Percentiles rank a stretch among this genome's conserved stretches.
These are phyloP conservation scores for Junco hyemalis DNA, from an alignment of 2,113 vertebrate species.

Conservation along the genomic window DNA sequence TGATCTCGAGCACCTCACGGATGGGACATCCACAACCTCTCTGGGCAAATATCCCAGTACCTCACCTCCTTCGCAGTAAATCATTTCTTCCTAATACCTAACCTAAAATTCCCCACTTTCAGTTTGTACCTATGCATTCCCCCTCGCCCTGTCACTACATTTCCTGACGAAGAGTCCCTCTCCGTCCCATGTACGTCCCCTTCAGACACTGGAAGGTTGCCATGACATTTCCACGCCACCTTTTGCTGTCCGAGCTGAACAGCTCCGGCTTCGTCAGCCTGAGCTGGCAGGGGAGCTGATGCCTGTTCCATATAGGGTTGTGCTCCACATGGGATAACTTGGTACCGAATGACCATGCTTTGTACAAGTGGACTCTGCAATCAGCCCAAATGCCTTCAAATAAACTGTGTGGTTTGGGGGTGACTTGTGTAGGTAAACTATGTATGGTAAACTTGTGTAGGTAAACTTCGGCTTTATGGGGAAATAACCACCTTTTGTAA, in stretches of 20 bases:
- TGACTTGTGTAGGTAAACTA: not conserved
- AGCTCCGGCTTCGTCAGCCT: not conserved
- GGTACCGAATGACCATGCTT: accelerated
- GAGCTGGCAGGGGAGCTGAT: not conserved
- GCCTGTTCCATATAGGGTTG: accelerated
- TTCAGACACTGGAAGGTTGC: not conserved
- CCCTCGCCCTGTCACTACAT: not conserved
- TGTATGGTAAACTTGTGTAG: not conserved
- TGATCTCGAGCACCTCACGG: not conserved
- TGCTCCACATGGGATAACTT: accelerated
- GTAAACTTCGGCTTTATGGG: not conserved
- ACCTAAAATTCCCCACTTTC: not conserved
- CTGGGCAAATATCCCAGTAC: not conserved
- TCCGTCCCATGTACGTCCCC: not conserved
- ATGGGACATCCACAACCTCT: too few species aligned
- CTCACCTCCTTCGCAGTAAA: too few species aligned
- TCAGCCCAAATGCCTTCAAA: not conserved
- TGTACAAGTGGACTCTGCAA: too few species aligned
- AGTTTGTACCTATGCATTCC: not conserved
- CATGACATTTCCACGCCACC: not conserved
- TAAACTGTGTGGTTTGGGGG: not conserved
- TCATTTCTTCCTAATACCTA: not conserved
- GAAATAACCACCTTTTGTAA: not conserved
- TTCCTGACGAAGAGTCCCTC: not conserved
- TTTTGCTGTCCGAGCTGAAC: not conserved